Evolutionary conservation across 2,113 vertebrate species (phyloP), one percentile per base, ranked within the genome.

Genomic region (Gallinago media): DNA sequence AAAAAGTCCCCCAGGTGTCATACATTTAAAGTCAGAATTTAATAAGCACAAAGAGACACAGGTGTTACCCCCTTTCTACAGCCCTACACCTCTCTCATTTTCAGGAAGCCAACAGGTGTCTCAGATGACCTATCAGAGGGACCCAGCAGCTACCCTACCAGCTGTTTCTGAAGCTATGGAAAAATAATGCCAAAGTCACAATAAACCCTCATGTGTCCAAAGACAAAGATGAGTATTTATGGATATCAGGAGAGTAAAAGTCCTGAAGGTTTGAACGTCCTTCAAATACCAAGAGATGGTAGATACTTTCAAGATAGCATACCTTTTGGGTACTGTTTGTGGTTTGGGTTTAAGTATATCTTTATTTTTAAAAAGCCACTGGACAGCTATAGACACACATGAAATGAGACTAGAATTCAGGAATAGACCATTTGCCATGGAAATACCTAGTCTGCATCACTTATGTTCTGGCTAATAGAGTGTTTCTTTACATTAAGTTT

Each of bases 391-490:
- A 76, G 25, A 15, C 29, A 38, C 38, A 38, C 36, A 20, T 15
- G 11, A 67, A 65, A 75, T 47, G 11, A 75, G 18, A 65, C 10
- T 26, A 54, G 42, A 58, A 63, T 12, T 52, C 40, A 34, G 27
- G 54, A 82, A 55, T 6, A 36, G 20, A 58, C 7, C 3, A 15
- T 72, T 76, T 80, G 7, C 42, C 36, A 5, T 25, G 36, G 38
- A 63, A 80, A n/a, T 65, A 59, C 32, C 6, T 7, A 8, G 16
- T n/a, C 58, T 40, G 32, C 23, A 56, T 47, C 22, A 58, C 22
- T 47, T n/a, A 16, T 0, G 1, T 6, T 59, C 66, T 63, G 63
- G 40, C 5, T 46, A 68, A 26, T 15, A 55, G 2, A 4, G 11
- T 38, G 9, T 52, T 80, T 63, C 54, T 90, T 67, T 25, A 47